Conservation (phyloP, 2,113 vertebrate species). For the Cryptomyrus ogoouensis region DNA sequence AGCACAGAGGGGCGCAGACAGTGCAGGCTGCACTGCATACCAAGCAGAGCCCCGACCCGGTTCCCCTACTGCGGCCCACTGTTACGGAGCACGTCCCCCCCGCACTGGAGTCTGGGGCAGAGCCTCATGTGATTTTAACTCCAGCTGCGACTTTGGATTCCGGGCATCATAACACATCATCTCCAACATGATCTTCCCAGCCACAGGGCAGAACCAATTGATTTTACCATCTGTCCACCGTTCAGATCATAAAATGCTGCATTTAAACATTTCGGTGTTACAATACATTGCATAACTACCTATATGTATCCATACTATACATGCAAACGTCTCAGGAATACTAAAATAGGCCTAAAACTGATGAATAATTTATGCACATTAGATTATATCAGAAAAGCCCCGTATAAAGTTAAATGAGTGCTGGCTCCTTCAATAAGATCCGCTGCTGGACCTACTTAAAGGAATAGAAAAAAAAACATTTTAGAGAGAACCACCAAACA, state of each 20-base stretch:
- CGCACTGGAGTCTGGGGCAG: neutral
- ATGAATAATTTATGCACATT: neutral
- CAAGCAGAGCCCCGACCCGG: conserved; percentile 16
- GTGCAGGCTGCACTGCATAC: neutral
- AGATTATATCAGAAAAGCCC: neutral
- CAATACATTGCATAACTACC: neutral
- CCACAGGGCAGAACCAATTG: neutral
- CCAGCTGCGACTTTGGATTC: neutral
- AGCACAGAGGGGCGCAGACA: neutral
- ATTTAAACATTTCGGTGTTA: neutral
- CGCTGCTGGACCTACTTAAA: neutral
- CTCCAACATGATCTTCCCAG: neutral
- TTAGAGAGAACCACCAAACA: neutral
- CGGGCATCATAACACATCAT: neutral
- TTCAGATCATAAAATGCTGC: neutral
- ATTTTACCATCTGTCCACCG: neutral
- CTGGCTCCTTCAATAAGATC: neutral
- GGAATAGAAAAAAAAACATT: neutral
- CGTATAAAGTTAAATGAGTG: neutral
- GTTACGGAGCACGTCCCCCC: neutral
- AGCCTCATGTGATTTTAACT: neutral
- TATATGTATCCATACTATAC: neutral
- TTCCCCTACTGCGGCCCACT: conserved; percentile 4
- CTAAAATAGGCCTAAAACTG: neutral
- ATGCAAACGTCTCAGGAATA: neutral